These are phyloP conservation scores for Apomyelois bistriatella DNA, from an alignment of 2,888 invertebrate genomes.

Conservation along the genomic window DNA sequence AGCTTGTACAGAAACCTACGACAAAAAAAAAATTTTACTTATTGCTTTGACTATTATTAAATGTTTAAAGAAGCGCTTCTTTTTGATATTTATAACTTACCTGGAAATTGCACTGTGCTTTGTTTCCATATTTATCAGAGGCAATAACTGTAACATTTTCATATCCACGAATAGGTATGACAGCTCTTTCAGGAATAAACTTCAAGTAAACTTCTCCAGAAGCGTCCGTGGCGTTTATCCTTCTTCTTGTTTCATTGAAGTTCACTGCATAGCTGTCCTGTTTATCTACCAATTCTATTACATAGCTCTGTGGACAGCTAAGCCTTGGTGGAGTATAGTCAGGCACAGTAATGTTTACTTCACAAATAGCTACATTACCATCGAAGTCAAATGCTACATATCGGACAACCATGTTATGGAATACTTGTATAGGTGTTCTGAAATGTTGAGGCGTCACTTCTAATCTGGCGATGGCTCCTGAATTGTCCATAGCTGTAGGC, in stretches of 20 bases:
- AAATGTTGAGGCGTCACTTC: conserved; percentile 96
- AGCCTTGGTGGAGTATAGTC: conserved; percentile 94
- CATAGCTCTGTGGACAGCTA: conserved; percentile 96
- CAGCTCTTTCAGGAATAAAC: conserved; percentile 90
- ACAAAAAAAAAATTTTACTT: conserved; percentile 10
- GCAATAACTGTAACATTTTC: conserved; percentile 96
- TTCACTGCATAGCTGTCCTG: conserved; percentile 95
- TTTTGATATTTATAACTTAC: conserved; percentile 51
- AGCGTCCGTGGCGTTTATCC: conserved; percentile 92
- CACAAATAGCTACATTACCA: conserved; percentile 98
- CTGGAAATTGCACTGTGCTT: conserved; percentile 95
- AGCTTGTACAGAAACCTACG: conserved; percentile 91
- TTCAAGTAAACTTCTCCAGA: conserved; percentile 92
- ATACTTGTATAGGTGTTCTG: conserved; percentile 91
- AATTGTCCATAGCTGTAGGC: conserved; percentile 96
- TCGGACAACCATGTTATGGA: conserved; percentile 94
- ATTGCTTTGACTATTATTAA: neutral
- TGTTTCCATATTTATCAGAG: conserved; percentile 91
- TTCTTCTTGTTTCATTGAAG: conserved; percentile 92
- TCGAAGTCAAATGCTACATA: conserved; percentile 98
- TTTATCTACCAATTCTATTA: conserved; percentile 93
- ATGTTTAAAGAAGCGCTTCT: neutral
- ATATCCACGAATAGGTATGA: conserved; percentile 91
- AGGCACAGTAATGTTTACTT: conserved; percentile 96
- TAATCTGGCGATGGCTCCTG: conserved; percentile 94